A percentile compares a stretch with the other conserved stretches of the same genome.
Evolutionary conservation across 2,888 invertebrate genomes (phyloP).

Genomic region (Mythimna lalbum): DNA sequence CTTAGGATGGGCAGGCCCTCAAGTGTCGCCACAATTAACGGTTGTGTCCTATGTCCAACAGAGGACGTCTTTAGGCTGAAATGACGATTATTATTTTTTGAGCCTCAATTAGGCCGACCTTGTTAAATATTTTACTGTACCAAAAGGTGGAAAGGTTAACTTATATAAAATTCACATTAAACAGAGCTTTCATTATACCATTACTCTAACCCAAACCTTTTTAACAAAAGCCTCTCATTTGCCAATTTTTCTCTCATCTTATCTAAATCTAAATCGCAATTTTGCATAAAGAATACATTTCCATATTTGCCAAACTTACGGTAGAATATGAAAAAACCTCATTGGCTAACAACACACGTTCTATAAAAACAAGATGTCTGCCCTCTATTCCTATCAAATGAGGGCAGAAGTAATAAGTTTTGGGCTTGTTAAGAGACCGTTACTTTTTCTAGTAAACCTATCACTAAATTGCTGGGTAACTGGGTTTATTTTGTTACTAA

Average conservation of each 20-base stretch:
- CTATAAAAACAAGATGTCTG: constrained; percentile 46
- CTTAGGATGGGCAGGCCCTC: no score
- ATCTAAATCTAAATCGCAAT: constrained; percentile 9
- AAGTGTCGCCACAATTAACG: no score
- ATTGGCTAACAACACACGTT: constrained; percentile 53
- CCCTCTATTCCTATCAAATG: constrained; percentile 46
- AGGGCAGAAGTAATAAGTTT: constrained; percentile 44
- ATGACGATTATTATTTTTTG: no score
- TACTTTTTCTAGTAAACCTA: constrained; percentile 27
- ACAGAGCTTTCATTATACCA: not conserved
- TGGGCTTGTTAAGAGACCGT: constrained; percentile 33
- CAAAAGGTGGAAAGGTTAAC: no score
- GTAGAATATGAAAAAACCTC: constrained; percentile 21
- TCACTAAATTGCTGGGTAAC: constrained; percentile 13
- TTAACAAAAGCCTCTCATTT: not conserved
- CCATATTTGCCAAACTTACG: constrained; percentile 1
- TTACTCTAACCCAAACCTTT: not conserved
- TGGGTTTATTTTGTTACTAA: not conserved
- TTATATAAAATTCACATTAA: not conserved
- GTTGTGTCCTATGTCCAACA: no score
- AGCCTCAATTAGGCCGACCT: not conserved
- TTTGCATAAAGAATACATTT: not conserved
- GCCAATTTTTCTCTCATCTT: not conserved
- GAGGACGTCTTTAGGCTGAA: no score
- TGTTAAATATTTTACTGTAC: not conserved